phyloP scores from a whole-genome alignment of 2,888 invertebrate genomes.

The Saturnia pavonia region DNA sequence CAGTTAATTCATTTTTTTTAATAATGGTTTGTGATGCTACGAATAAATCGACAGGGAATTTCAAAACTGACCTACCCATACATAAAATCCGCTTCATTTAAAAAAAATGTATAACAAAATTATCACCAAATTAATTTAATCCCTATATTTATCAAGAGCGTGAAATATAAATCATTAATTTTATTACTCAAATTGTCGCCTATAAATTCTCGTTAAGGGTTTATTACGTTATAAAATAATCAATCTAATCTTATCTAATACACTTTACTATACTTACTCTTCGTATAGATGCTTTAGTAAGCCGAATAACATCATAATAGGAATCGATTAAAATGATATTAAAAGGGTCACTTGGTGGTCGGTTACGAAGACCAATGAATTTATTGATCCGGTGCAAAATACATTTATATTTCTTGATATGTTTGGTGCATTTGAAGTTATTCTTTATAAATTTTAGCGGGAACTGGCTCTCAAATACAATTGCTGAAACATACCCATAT shows the following conservation, averaged over 20 bases:
- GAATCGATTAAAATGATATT: neutral
- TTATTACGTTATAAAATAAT: slow-evolving; percentile 12
- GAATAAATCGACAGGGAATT: no score
- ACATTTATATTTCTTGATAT: no score
- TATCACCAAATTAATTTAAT: no score
- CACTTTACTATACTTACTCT: neutral
- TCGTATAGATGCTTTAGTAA: neutral
- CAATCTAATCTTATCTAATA: slow-evolving; percentile 8
- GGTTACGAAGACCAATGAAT: neutral
- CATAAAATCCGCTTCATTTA: no score
- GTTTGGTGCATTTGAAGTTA: no score
- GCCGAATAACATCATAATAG: neutral
- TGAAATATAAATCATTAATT: slow-evolving; percentile 5
- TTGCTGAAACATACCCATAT: no score
- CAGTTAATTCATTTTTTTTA: no score
- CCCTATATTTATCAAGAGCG: neutral
- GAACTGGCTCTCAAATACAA: no score
- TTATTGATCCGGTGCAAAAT: neutral
- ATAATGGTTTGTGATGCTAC: no score
- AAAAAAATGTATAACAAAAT: no score
- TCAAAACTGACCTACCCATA: no score
- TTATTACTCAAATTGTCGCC: neutral
- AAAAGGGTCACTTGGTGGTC: neutral
- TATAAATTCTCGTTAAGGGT: neutral
- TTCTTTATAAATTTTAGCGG: no score